phyloP scores from a whole-genome alignment of 2,113 vertebrate genomes.

The Gavia stellata region DNA sequence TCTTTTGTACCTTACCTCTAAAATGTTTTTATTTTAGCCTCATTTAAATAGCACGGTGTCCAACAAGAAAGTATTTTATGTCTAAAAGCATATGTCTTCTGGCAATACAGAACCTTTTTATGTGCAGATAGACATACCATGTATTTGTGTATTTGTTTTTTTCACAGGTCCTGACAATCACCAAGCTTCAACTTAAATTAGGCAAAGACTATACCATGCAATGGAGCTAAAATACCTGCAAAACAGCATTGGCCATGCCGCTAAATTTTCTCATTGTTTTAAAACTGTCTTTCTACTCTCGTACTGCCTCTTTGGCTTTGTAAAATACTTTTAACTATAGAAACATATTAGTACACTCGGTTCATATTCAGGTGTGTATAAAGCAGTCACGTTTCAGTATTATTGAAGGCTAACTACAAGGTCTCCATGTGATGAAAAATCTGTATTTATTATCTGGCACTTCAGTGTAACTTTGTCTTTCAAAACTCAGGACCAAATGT shows the following conservation, averaged over 20 bases:
- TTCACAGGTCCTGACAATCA: slow-evolving; percentile 15
- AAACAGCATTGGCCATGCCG: too few species aligned
- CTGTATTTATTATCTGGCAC: background rate
- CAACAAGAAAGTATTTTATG: background rate
- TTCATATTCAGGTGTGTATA: background rate
- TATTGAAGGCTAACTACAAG: background rate
- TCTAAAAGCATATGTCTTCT: background rate
- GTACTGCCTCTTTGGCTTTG: background rate
- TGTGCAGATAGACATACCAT: too few species aligned
- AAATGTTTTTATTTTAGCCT: background rate
- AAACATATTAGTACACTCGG: background rate
- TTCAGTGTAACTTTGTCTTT: background rate
- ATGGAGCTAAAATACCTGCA: background rate
- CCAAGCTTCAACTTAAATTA: background rate
- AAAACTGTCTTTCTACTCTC: background rate
- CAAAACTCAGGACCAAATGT: background rate
- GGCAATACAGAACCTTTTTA: background rate
- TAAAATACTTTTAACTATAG: background rate
- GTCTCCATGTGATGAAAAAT: background rate
- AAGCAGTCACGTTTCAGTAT: background rate
- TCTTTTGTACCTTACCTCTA: background rate
- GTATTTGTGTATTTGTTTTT: background rate
- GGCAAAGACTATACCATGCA: slow-evolving; percentile 34
- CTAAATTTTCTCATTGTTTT: background rate
- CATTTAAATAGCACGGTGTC: background rate